Conservation (phyloP, 2,797 vertebrate species). For the Poecilia gillii region DNA sequence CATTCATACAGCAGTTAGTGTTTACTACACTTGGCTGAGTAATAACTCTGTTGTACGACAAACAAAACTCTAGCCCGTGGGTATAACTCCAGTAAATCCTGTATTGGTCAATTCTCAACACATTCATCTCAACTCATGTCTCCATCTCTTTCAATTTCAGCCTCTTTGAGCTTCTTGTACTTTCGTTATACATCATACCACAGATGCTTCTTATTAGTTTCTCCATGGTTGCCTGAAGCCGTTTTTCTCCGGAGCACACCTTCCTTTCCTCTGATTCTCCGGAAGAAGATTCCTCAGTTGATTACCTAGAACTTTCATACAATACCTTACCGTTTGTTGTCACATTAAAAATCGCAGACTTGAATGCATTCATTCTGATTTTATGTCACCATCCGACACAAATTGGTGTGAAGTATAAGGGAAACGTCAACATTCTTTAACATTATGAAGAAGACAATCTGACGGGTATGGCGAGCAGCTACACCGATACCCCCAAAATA, state of each 20-base stretch:
- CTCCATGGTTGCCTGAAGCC: conserved; percentile 37
- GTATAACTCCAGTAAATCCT: conserved; percentile 58
- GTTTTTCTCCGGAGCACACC: conserved; percentile 24
- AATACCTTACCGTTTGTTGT: not conserved
- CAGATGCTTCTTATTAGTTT: conserved; percentile 37
- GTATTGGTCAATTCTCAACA: conserved; percentile 46
- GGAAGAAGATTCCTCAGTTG: not conserved
- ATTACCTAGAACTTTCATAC: not conserved
- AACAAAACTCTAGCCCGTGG: conserved; percentile 69
- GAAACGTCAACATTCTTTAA: not conserved
- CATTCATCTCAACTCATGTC: conserved; percentile 16
- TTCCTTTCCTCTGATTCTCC: conserved; percentile 26
- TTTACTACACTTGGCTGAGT: conserved; percentile 75
- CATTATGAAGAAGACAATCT: not conserved
- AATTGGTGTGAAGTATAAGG: not conserved
- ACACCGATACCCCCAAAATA: not conserved
- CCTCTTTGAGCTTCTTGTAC: conserved; percentile 24
- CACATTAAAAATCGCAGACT: not conserved
- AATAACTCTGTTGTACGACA: conserved; percentile 71
- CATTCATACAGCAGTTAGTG: conserved; percentile 75
- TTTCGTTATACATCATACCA: conserved; percentile 28
- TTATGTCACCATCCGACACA: not conserved
- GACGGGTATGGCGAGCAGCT: not conserved
- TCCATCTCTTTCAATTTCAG: conserved; percentile 23
- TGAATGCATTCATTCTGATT: not conserved